Evolutionary conservation across 2,113 vertebrate genomes (phyloP).

Genomic region (Pristiophorus japonicus): DNA sequence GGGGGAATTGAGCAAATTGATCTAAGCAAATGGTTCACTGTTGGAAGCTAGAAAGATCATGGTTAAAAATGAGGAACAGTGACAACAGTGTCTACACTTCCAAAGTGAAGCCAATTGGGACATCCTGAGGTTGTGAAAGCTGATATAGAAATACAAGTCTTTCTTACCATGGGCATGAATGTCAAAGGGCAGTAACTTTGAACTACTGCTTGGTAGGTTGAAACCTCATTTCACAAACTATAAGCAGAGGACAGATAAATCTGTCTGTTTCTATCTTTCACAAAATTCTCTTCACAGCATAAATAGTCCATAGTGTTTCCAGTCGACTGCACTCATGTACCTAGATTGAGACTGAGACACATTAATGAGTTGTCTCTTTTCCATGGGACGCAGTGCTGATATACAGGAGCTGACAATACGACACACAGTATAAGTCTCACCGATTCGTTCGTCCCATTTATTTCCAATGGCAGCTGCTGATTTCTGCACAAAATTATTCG

Average conservation of each 20-base stretch:
- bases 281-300: background rate
- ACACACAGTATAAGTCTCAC: background rate
- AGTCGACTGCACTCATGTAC: background rate
- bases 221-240: background rate
- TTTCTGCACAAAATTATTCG: background rate
- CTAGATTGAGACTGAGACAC: background rate
- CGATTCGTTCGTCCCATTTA: background rate
- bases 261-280: background rate
- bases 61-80: background rate
- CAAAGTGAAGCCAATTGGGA: background rate
- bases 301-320: background rate
- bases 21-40: background rate
- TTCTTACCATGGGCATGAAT: background rate
- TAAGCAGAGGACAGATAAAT: background rate
- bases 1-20: background rate
- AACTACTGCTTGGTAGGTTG: background rate
- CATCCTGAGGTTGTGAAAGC: background rate
- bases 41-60: background rate
- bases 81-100: too few relatives aligned
- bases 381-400: background rate
- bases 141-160: background rate
- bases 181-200: background rate
- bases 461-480: background rate
- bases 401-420: background rate
- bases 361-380: background rate